Evolutionary conservation across 2,797 vertebrate genomes (phyloP).

Genomic region (Apodemus agrarius): DNA sequence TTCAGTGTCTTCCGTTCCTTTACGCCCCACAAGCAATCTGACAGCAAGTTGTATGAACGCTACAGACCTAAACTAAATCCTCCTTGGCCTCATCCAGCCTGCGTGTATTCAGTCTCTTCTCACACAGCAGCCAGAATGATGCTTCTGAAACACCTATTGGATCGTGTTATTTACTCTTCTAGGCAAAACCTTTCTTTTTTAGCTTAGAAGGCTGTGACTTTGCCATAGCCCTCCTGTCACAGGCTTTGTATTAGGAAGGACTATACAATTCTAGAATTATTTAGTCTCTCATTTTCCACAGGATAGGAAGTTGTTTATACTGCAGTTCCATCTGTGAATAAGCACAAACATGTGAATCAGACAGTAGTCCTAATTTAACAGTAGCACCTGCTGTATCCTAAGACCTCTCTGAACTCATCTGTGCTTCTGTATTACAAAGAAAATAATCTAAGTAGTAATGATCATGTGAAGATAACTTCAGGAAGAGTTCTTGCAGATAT

Average conservation of each 20-base stretch:
- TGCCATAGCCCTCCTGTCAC: neutral
- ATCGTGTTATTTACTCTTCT: neutral
- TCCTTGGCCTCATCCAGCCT: neutral
- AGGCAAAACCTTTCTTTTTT: neutral
- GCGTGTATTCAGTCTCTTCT: neutral
- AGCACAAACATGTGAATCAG: conserved; percentile 10
- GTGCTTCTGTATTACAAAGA: neutral
- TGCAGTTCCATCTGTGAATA: neutral
- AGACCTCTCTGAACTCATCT: neutral
- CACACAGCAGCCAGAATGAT: neutral
- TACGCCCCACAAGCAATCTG: neutral
- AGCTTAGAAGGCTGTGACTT: neutral
- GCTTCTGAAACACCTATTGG: neutral
- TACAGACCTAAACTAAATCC: neutral
- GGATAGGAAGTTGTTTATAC: neutral
- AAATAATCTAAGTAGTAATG: neutral
- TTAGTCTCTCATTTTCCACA: neutral
- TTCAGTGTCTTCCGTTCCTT: neutral
- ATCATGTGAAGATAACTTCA: neutral
- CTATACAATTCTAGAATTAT: neutral
- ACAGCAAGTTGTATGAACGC: neutral
- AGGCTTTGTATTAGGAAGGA: neutral
- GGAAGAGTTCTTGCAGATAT: neutral
- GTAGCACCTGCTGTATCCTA: neutral
- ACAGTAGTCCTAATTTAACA: neutral